Evolutionary conservation across 2,888 invertebrate species (phyloP).

Genomic region (Tridacna crocea): DNA sequence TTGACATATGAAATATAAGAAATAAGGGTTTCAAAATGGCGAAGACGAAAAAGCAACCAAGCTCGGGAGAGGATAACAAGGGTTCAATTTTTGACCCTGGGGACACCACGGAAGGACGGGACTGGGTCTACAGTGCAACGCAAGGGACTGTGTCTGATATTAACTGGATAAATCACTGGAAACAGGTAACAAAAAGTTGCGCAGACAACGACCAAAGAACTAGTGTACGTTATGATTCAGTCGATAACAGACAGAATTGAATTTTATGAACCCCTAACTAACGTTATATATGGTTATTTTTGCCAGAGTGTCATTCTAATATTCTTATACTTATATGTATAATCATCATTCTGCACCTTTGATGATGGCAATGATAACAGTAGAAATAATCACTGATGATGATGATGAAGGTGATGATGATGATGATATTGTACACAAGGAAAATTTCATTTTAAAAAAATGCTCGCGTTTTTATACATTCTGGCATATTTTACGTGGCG

Average conservation of each 20-base stretch:
- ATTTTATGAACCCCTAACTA: neutral
- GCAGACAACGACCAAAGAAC: neutral
- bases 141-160: slow-evolving; percentile 10
- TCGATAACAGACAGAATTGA: neutral
- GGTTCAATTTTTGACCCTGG: neutral
- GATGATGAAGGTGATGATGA: no score
- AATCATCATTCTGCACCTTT: no score
- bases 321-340: no score
- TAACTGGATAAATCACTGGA: slow-evolving; percentile 13
- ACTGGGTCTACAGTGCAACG: slow-evolving; percentile 18
- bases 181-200: neutral
- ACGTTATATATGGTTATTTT: neutral
- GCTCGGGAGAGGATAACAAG: neutral
- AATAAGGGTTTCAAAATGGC: neutral
- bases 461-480: no score
- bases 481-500: no score
- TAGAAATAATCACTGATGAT: no score
- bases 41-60: neutral
- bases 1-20: no score
- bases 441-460: no score
- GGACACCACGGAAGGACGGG: neutral
- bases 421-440: no score
- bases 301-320: no score
- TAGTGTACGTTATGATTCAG: neutral
- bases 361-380: no score